Evolutionary conservation across 1,140 invertebrate species (phyloP), one percentile per base, ranked within the genome.

Genomic region (Diorhabda elongata): DNA sequence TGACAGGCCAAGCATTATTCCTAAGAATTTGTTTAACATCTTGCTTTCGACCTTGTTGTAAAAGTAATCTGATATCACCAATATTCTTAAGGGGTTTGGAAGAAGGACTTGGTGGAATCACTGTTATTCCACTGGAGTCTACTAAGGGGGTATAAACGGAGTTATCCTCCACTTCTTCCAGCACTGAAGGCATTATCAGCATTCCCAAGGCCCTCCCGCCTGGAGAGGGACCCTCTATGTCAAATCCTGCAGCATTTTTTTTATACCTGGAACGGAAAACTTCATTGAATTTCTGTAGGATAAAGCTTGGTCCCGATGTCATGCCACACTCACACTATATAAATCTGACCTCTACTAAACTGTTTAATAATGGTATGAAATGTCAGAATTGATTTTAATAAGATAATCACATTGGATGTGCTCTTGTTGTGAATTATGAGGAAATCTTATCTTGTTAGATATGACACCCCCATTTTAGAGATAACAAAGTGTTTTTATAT

Each of bases 1-100:
- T 91, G 62, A 91, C 88, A 26, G 91, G 91, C 92, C 92, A 93
- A 45, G 87, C 87, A 81, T 92, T 93, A 76, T 92, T 91, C 74
- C 92, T 84, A 77, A 93, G 85, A 76, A 91, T 84, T 65, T 90
- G 82, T 81, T 94, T 94, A 47, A 89, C 87, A 77, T 93, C 91
- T 69, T 90, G 86, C 81, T 91, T 91, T 72, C 88, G 88, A 62
- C 85, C 86, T 73, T 87, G 86, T 77, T 91, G 88, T 69, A 93
- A 78, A 58, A 92, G 82, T 65, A 85, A 82, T 78, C 91, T 87
- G 57, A 93, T 83, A 75, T 94, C 92, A 66, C 85, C 85, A 81
- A 89, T 91, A 61, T 87, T 89, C 82, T 92, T 92, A 76, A 92
- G 84, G 42, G 88, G 84, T 82, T 84, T 81, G 7, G 69, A 71